Evolutionary conservation across 2,113 vertebrate species (phyloP).

Genomic region (Sphaerodactylus townsendi): DNA sequence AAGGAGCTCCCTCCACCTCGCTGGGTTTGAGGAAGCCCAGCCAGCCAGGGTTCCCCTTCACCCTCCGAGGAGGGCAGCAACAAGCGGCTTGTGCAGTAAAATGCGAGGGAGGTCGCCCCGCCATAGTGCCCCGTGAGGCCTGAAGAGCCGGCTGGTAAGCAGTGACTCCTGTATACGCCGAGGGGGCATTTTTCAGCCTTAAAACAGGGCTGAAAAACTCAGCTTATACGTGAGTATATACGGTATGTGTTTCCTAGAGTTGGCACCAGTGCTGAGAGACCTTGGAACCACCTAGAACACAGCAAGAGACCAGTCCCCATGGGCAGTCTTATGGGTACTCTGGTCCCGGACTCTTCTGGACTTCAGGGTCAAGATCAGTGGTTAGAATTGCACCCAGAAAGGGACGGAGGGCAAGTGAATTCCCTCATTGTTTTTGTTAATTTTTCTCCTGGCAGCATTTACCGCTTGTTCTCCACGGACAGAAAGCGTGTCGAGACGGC

Average conservation of each 20-base stretch:
- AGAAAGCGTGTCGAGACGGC: slow-evolving; percentile 94
- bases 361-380: neutral
- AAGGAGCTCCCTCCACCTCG: too few relatives aligned
- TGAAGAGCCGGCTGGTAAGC: too few relatives aligned
- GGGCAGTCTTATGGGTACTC: neutral
- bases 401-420: neutral
- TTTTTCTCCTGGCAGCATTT: slow-evolving; percentile 79
- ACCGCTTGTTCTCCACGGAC: slow-evolving; percentile 93
- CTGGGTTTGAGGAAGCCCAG: too few relatives aligned
- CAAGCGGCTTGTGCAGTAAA: too few relatives aligned
- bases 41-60: too few relatives aligned
- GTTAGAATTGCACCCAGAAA: neutral
- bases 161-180: too few relatives aligned
- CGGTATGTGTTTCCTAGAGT: neutral
- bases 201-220: too few relatives aligned
- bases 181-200: too few relatives aligned
- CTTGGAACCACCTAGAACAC: neutral
- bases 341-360: neutral
- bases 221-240: too few relatives aligned
- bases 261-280: neutral
- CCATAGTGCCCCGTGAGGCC: too few relatives aligned
- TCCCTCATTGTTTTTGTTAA: neutral
- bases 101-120: too few relatives aligned
- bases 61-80: too few relatives aligned
- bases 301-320: neutral